Evolutionary conservation across 1,140 invertebrate genomes (phyloP).

Genomic region (Aleiodes sp.): DNA sequence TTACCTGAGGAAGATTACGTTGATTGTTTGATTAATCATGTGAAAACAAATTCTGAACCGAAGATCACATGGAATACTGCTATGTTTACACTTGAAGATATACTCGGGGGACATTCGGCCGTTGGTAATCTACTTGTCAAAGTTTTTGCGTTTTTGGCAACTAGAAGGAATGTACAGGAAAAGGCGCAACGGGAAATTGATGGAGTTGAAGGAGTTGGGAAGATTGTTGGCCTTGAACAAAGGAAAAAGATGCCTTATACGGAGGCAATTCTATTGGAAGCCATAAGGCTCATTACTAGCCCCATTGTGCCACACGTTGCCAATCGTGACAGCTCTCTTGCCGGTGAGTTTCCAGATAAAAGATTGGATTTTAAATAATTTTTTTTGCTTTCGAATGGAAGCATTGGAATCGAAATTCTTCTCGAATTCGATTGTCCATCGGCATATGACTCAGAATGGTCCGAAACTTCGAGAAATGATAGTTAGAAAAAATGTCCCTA

Average conservation of each 20-base stretch:
- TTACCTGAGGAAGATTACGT: slow-evolving; percentile 70
- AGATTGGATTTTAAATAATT: neutral
- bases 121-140: slow-evolving; percentile 86
- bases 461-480: too few relatives aligned
- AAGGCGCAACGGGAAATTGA: slow-evolving; percentile 79
- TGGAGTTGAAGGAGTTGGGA: slow-evolving; percentile 61
- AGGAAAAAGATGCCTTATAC: slow-evolving; percentile 80
- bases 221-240: slow-evolving; percentile 72
- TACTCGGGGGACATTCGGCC: slow-evolving; percentile 88
- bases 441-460: too few relatives aligned
- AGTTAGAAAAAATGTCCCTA: too few relatives aligned
- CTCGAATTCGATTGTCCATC: too few relatives aligned
- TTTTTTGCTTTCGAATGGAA: too few relatives aligned
- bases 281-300: slow-evolving; percentile 81
- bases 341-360: slow-evolving; percentile 58
- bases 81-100: slow-evolving; percentile 85
- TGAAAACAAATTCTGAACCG: slow-evolving; percentile 70
- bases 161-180: slow-evolving; percentile 71
- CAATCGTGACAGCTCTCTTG: slow-evolving; percentile 77
- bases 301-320: slow-evolving; percentile 92
- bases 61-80: slow-evolving; percentile 72
- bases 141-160: slow-evolving; percentile 74
- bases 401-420: too few relatives aligned
- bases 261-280: slow-evolving; percentile 83
- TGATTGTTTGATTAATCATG: slow-evolving; percentile 77